Evolutionary conservation across 2,797 vertebrate species (phyloP).

Genomic region (Gorsachius magnificus): DNA sequence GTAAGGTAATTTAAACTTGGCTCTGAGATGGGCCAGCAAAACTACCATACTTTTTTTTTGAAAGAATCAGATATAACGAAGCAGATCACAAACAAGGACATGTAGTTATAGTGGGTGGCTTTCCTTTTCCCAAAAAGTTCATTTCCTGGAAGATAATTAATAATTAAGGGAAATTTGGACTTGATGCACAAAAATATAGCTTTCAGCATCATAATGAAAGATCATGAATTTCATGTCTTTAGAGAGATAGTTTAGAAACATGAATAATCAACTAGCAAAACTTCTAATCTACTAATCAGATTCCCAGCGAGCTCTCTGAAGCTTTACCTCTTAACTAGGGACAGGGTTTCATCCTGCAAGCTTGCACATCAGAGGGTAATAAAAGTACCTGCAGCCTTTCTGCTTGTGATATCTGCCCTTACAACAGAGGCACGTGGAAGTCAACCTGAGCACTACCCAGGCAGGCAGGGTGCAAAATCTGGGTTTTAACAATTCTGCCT

Average conservation of each 20-base stretch:
- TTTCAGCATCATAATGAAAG: background rate
- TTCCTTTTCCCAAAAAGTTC: background rate
- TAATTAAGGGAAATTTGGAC: background rate
- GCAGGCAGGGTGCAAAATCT: background rate
- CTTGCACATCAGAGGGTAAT: background rate
- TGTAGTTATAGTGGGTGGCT: background rate
- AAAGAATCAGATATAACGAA: background rate
- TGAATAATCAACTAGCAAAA: background rate
- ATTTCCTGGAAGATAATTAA: background rate
- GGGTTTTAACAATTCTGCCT: background rate
- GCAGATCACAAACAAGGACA: background rate
- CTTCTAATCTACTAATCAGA: background rate
- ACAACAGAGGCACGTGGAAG: accelerated
- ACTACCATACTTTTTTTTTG: background rate
- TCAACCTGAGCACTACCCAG: background rate
- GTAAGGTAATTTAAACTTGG: background rate
- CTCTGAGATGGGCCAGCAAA: background rate
- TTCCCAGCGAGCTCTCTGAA: background rate
- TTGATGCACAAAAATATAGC: background rate
- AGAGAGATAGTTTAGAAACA: background rate
- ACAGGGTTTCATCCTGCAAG: background rate
- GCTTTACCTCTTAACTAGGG: background rate
- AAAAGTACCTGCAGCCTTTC: background rate
- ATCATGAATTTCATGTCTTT: background rate
- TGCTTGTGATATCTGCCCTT: background rate